phyloP scores from a whole-genome alignment of 2,888 invertebrate genomes.

The Cerastis rubricosa region DNA sequence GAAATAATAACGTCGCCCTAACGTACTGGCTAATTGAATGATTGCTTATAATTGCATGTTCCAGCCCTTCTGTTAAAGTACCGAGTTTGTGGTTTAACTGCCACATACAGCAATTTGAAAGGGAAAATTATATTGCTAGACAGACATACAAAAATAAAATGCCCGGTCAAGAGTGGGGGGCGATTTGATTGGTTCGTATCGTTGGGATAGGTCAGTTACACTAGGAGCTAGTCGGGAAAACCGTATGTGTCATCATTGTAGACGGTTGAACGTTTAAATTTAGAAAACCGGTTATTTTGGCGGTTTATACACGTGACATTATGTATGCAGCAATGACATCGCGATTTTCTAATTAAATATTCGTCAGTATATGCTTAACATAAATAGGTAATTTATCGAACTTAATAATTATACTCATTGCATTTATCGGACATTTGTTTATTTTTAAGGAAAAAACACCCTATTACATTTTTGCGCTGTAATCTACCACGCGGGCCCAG shows the following conservation, averaged over 20 bases:
- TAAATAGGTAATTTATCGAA: background rate
- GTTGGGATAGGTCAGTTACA: slow-evolving; percentile 62
- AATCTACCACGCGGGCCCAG: too few relatives aligned
- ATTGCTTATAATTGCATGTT: slow-evolving; percentile 80
- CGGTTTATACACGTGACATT: slow-evolving; percentile 4
- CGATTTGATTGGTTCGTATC: slow-evolving; percentile 35
- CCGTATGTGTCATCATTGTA: slow-evolving; percentile 24
- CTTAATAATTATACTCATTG: background rate
- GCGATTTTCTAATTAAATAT: background rate
- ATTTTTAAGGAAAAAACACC: background rate
- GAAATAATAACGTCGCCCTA: slow-evolving; percentile 68
- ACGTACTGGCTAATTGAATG: slow-evolving; percentile 80
- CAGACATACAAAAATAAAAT: slow-evolving; percentile 46
- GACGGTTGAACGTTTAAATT: background rate
- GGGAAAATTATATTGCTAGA: slow-evolving; percentile 55
- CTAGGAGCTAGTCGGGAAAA: slow-evolving; percentile 44
- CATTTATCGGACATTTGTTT: background rate
- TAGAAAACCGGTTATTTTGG: slow-evolving; percentile 30
- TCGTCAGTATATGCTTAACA: background rate
- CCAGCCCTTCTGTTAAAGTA: slow-evolving; percentile 75
- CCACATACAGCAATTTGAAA: slow-evolving; percentile 63
- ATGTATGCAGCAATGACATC: slow-evolving; percentile 27
- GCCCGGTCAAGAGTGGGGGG: slow-evolving; percentile 19
- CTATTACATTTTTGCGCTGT: background rate
- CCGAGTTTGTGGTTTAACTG: slow-evolving; percentile 81